Base-by-base conservation (phyloP, 1,140 invertebrate species). In the Glomeris maerens region DNA sequence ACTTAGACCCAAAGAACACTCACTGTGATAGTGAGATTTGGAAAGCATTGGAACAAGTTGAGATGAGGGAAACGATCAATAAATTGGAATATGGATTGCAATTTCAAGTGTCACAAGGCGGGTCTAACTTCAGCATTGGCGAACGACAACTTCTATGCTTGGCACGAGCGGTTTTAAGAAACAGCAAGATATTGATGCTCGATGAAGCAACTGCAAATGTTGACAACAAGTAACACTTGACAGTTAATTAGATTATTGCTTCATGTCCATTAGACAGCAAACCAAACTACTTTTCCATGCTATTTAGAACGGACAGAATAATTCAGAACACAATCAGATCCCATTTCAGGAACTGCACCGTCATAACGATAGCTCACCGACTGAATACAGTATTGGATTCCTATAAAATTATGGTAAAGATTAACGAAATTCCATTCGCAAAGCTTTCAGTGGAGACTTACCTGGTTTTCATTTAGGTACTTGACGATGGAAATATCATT, bases 191-290 rank as follows among this genome's bases (percentile, higher is more conserved):
- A 47, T 66, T 91, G 0, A 74, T 91, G 14, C 67, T 92, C 60
- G 85, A 90, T 65, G 87, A 92, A 65, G 87, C 88, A 1, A 90
- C 88, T 0, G 86, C 86, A 28, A 84, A 87, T 58, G 82, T 92
- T 13, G 87, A 92, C 63, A 65, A 72, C 21, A 66, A 69, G 67
- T 79, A 68, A 67, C 67, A 49, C 36, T n/a, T n/a, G n/a, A n/a
- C n/a, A n/a, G n/a, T n/a, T n/a, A n/a, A n/a, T n/a, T n/a, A n/a
- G n/a, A n/a, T n/a, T n/a, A n/a, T n/a, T n/a, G n/a, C n/a, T n/a
- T n/a, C n/a, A n/a, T n/a, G n/a, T n/a, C n/a, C n/a, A n/a, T n/a
- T n/a, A n/a, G n/a, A n/a, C n/a, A n/a, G n/a, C n/a, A n/a, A n/a
- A n/a, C n/a, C n/a, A n/a, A n/a, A n/a, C n/a, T n/a, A n/a, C n/a